A percentile compares a stretch with the other conserved stretches of the same genome.
phyloP scores from a whole-genome alignment of 2,888 invertebrate species.

The Pediacus dermestoides region DNA sequence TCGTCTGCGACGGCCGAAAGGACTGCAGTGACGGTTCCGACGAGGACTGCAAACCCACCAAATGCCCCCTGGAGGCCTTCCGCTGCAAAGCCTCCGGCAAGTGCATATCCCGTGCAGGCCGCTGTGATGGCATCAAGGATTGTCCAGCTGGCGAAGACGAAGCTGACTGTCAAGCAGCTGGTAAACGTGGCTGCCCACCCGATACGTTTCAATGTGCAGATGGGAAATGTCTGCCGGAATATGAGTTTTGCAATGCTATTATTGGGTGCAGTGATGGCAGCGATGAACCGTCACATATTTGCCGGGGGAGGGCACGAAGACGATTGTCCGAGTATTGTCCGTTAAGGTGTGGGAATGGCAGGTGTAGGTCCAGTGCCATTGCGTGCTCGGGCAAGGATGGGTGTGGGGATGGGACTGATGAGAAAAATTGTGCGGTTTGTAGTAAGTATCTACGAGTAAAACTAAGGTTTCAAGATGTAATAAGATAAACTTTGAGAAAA shows the following conservation, averaged over 20 bases:
- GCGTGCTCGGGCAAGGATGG: constrained; percentile 88
- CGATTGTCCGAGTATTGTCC: constrained; percentile 66
- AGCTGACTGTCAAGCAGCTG: constrained; percentile 47
- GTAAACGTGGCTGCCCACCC: constrained; percentile 62
- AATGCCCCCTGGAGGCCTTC: constrained; percentile 71
- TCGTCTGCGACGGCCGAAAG: constrained; percentile 81
- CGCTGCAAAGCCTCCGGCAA: constrained; percentile 63
- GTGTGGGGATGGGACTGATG: constrained; percentile 88
- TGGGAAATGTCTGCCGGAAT: constrained; percentile 84
- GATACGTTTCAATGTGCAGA: constrained; percentile 82
- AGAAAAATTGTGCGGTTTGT: constrained; percentile 79
- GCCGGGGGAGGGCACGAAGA: constrained; percentile 58
- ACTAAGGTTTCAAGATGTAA: no score
- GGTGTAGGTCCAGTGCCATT: constrained; percentile 84
- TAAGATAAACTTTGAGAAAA: no score
- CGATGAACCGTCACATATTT: constrained; percentile 80
- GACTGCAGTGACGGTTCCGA: constrained; percentile 87
- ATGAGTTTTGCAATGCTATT: constrained; percentile 89
- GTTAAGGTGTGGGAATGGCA: constrained; percentile 79
- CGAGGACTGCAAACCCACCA: constrained; percentile 69
- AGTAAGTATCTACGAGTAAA: constrained; percentile 66
- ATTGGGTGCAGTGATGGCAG: constrained; percentile 80
- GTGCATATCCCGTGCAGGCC: constrained; percentile 74
- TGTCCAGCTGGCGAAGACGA: constrained; percentile 66
- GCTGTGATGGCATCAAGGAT: constrained; percentile 77